A percentile compares a stretch with the other conserved stretches of the same genome.
Evolutionary conservation across 1,140 invertebrate species (phyloP).

Genomic region (Grapholita molesta): DNA sequence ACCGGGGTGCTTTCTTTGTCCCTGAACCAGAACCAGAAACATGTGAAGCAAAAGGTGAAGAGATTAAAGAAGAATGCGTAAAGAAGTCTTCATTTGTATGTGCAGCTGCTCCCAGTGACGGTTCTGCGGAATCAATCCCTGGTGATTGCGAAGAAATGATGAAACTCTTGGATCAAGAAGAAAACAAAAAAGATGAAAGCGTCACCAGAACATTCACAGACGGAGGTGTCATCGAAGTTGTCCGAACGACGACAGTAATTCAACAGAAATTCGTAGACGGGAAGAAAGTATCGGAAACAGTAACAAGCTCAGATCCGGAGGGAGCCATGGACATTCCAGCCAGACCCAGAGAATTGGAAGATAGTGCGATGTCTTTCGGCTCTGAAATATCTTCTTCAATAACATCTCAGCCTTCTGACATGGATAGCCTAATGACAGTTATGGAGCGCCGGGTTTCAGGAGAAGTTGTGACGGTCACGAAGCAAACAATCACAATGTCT

Average conservation of each 20-base stretch:
- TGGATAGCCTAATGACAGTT: conserved; percentile 75
- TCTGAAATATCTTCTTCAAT: conserved; percentile 77
- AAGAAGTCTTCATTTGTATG: conserved; percentile 75
- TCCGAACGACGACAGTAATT: conserved; percentile 78
- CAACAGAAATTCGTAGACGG: conserved; percentile 76
- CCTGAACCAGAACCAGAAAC: conserved; percentile 58
- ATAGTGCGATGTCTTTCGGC: conserved; percentile 62
- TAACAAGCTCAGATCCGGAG: conserved; percentile 69
- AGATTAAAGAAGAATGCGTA: conserved; percentile 62
- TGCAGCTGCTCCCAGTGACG: conserved; percentile 76
- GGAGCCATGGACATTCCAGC: conserved; percentile 66
- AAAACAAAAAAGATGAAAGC: conserved; percentile 48
- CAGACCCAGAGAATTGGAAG: conserved; percentile 52
- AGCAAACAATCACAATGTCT: conserved; percentile 57
- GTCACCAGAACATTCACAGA: conserved; percentile 44
- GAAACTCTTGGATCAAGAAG: conserved; percentile 71
- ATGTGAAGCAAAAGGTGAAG: conserved; percentile 38
- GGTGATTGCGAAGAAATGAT: conserved; percentile 76
- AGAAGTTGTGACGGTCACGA: conserved; percentile 55
- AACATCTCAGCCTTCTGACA: conserved; percentile 74
- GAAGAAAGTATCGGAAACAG: conserved; percentile 78
- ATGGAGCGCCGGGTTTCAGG: conserved; percentile 57
- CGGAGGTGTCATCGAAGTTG: conserved; percentile 69
- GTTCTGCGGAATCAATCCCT: conserved; percentile 67
- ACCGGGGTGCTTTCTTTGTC: conserved; percentile 72